Conservation (phyloP, 2,797 vertebrate genomes). For the Rhynchonycteris naso region DNA sequence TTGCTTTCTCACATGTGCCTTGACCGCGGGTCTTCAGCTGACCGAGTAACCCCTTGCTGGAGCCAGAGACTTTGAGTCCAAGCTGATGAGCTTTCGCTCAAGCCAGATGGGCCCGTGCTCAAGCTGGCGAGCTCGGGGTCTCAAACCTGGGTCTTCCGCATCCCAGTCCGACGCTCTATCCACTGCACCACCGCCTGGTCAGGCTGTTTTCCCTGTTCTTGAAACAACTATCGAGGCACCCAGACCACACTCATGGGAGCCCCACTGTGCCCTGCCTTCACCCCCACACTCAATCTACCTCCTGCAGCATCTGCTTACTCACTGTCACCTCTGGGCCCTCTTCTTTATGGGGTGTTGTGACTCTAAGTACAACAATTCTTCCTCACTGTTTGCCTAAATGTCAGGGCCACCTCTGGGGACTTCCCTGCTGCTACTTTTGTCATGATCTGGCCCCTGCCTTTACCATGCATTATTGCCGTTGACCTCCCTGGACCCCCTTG, state of each 20-base stretch:
- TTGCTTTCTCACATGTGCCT: no score
- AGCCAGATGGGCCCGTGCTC: no score
- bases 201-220: neutral
- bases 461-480: fast-evolving
- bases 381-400: neutral
- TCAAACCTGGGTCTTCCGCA: no score
- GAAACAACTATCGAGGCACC: neutral
- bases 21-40: no score
- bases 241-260: neutral
- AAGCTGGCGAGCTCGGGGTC: no score
- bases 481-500: neutral
- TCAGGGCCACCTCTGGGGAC: neutral
- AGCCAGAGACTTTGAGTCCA: no score
- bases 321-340: neutral
- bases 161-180: no score
- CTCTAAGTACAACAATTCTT: neutral
- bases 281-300: neutral
- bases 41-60: no score
- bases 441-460: neutral
- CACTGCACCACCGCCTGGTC: no score
- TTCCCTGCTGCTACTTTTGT: neutral
- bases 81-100: no score
- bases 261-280: neutral
- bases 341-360: neutral
- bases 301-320: neutral